A percentile compares a stretch with the other conserved stretches of the same genome.
Evolutionary conservation across 2,888 invertebrate species (phyloP).

Genomic region (Noctua pronuba): DNA sequence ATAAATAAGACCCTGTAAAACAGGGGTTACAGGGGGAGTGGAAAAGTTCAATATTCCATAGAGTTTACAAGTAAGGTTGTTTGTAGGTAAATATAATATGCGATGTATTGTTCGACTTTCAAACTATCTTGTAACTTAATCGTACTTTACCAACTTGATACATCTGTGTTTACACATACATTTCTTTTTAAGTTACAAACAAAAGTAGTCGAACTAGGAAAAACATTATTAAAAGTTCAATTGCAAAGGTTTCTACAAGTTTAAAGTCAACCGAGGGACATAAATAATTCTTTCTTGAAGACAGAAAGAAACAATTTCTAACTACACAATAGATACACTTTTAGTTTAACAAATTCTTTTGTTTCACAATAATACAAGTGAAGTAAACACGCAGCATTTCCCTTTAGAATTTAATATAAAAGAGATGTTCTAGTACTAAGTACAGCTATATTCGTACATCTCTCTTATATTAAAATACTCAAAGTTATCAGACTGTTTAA

Average conservation of each 20-base stretch:
- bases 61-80: not conserved
- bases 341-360: not conserved
- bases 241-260: constrained; percentile 8
- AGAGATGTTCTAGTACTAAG: not conserved
- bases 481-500: not conserved
- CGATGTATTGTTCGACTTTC: not conserved
- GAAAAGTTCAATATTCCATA: constrained; percentile 11
- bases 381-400: not conserved
- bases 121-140: constrained; percentile 15
- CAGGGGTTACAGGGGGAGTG: not conserved
- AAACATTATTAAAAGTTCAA: constrained; percentile 32
- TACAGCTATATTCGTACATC: too few relatives aligned
- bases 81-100: constrained; percentile 2
- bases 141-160: constrained; percentile 11
- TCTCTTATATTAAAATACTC: too few relatives aligned
- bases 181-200: constrained; percentile 5
- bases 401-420: not conserved
- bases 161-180: not conserved
- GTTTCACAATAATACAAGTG: not conserved
- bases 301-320: constrained; percentile 5
- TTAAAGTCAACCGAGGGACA: constrained; percentile 13
- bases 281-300: constrained; percentile 20
- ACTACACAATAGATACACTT: constrained; percentile 3
- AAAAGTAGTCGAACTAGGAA: constrained; percentile 23
- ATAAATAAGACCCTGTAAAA: not conserved